Base-by-base conservation (phyloP, 2,113 vertebrate genomes). In the Xiphophorus couchianus region DNA sequence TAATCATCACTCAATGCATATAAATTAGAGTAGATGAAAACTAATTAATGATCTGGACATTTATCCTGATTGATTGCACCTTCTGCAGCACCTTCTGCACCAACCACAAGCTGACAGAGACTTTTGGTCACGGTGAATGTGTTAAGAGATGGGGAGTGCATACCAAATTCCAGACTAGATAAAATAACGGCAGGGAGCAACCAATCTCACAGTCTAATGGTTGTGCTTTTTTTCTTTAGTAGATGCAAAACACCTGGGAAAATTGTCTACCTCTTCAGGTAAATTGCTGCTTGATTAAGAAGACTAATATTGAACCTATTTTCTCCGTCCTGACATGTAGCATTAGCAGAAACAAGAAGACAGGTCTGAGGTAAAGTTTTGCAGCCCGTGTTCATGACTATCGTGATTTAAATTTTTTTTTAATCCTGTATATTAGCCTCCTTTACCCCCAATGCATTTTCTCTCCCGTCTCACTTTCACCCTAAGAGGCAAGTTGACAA, bases 401-500 rank as follows among this genome's bases (percentile, higher is more conserved):
- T 78, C 72, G 51, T 37, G 17, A 73, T 78, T 73, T 60, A 30
- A 28, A 1, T 30, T 35, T 35, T 10, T 10, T 71, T 62, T 33
- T 44, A 3, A 6, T 71, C 39, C n/a, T 71, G n/a, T 64, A 61
- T 77, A 84, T 86, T 27, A 80, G 63, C 42, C 39, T 44, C 25
- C 27, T 73, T 39, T 48, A 66, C 33, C 62, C 66, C 29, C 35
- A 13, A 35, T 66, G 64, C 37, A 71, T 83, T 68, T 69, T 71
- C 66, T 69, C 61, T 39, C 72, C 29, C 10, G 66, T 61, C 54
- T 33, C n/a, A 15, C 73, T 77, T 81, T 82, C 79, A 76, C 66
- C 69, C 73, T 85, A 88, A 93, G 85, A 89, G 88, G 78, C 82
- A 76, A 86, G 81, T 86, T 92, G 86, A 90, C 90, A 91, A 86